Conservation (phyloP, 2,797 vertebrate species). For the Geranospiza caerulescens region DNA sequence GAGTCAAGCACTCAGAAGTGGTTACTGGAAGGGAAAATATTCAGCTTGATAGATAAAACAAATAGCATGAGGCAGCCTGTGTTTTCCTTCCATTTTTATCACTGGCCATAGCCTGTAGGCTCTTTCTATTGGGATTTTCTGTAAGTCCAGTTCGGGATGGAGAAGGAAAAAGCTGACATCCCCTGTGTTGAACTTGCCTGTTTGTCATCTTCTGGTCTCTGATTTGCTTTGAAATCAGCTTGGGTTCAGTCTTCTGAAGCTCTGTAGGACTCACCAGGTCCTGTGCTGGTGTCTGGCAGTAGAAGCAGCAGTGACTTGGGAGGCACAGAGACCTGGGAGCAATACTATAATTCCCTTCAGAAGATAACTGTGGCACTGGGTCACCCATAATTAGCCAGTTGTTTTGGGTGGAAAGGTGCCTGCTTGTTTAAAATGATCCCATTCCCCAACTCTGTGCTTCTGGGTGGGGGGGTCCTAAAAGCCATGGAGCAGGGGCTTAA, state of each 20-base stretch:
- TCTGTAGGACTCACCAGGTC: background rate
- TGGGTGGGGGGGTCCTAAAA: background rate
- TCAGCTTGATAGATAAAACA: background rate
- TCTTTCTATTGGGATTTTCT: background rate
- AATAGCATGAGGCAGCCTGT: background rate
- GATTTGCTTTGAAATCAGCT: background rate
- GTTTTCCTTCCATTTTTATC: background rate
- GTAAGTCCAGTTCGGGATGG: background rate
- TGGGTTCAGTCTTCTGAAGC: background rate
- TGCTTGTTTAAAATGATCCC: background rate
- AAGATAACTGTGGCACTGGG: background rate
- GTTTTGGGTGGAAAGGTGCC: rapidly evolving
- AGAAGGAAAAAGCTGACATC: background rate
- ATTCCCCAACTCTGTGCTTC: background rate
- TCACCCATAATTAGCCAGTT: background rate
- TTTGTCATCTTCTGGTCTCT: background rate
- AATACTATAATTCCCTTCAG: background rate
- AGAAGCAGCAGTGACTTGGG: background rate
- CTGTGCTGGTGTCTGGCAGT: background rate
- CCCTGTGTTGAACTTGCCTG: background rate
- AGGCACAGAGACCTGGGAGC: background rate
- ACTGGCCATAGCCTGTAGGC: background rate
- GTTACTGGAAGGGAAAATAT: background rate
- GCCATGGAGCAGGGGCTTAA: background rate
- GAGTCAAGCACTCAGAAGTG: background rate